phyloP scores from a whole-genome alignment of 2,888 invertebrate species.

The Orthosia cruda region DNA sequence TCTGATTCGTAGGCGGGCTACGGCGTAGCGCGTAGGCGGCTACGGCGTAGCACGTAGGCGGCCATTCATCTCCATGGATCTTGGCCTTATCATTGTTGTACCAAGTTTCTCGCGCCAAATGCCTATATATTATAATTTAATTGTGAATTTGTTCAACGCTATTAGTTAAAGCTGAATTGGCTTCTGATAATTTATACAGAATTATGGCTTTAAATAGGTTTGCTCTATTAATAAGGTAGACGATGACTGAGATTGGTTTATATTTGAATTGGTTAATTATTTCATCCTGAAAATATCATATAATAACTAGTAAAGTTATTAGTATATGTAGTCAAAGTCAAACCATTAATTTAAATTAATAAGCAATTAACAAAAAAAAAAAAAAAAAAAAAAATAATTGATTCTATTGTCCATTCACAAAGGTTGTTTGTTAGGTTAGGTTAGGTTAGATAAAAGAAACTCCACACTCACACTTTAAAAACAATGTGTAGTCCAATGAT shows the following conservation, averaged over 20 bases:
- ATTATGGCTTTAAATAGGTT: neutral
- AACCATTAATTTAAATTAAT: too few species aligned
- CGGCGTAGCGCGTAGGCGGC: constrained; percentile 77
- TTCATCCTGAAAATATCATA: too few species aligned
- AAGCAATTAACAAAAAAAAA: too few species aligned
- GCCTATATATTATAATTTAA: constrained; percentile 45
- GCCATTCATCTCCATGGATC: constrained; percentile 73
- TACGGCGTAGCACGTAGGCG: constrained; percentile 76
- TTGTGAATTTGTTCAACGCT: constrained; percentile 36
- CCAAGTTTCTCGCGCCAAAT: constrained; percentile 43
- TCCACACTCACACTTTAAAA: too few species aligned
- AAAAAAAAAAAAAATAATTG: too few species aligned
- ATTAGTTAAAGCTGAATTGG: constrained; percentile 23
- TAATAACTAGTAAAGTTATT: too few species aligned
- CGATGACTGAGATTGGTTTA: neutral
- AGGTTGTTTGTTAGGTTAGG: too few species aligned
- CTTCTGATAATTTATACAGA: constrained; percentile 6
- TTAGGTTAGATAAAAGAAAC: too few species aligned
- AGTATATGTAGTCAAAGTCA: too few species aligned
- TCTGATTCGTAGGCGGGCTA: constrained; percentile 63
- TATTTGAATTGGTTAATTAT: neutral
- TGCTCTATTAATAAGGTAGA: constrained; percentile 1
- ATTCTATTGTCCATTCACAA: too few species aligned
- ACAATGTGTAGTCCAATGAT: too few species aligned
- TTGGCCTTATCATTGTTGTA: constrained; percentile 53